phyloP scores from a whole-genome alignment of 2,113 vertebrate genomes.

The Perca schrenkii region DNA sequence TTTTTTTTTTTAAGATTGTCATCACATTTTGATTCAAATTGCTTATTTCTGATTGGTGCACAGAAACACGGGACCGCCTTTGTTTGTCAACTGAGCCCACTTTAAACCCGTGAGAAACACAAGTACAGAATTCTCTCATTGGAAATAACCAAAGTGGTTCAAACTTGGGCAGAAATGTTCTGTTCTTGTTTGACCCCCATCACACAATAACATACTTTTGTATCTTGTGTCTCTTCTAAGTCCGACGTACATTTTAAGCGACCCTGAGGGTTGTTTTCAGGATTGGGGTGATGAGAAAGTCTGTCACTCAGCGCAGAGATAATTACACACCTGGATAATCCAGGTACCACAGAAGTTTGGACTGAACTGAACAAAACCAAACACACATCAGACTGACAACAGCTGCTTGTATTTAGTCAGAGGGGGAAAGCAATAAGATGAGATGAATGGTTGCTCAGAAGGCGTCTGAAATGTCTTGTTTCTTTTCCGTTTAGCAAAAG shows the following conservation, averaged over 20 bases:
- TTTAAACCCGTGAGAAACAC: not conserved
- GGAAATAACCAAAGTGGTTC: not conserved
- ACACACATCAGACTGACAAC: not conserved
- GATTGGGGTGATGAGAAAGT: not conserved
- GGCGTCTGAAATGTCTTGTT: not conserved
- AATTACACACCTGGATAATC: not conserved
- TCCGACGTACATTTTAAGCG: not conserved
- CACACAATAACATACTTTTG: too few species aligned
- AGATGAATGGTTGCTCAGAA: not conserved
- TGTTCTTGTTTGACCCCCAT: not conserved
- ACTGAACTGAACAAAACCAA: not conserved
- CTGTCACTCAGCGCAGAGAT: conserved; percentile 2
- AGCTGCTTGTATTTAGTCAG: conserved; percentile 8
- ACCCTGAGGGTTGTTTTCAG: not conserved
- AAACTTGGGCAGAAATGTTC: not conserved
- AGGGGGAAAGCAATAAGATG: not conserved
- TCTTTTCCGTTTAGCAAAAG: not conserved
- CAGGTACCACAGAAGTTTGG: not conserved
- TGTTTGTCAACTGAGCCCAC: not conserved
- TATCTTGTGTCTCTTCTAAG: not conserved
- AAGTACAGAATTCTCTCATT: not conserved
- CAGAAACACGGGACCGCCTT: too few species aligned
- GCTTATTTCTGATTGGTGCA: not conserved
- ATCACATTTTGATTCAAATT: not conserved
- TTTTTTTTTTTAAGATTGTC: not conserved